Percentiles rank a stretch among this genome's conserved stretches.
Conservation (phyloP, 1,140 invertebrate genomes). For the Penaeus vannamei region DNA sequence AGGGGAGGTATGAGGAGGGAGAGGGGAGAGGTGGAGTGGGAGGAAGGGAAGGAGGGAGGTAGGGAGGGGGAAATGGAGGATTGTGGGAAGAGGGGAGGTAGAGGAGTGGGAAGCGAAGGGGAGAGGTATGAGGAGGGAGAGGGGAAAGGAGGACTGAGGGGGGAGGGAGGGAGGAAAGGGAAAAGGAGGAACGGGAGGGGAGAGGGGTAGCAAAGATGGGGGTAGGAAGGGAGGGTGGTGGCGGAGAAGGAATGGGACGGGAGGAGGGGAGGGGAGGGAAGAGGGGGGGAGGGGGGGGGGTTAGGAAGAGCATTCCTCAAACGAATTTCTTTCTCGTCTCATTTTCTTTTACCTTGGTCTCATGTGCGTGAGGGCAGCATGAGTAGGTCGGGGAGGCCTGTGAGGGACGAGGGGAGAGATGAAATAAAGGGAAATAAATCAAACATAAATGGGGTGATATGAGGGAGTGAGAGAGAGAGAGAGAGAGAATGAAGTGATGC, state of each 20-base stretch:
- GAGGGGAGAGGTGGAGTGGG: not conserved
- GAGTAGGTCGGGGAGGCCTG: constrained; percentile 32
- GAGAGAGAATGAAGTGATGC: no score
- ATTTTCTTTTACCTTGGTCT: constrained; percentile 27
- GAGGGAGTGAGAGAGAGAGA: no score
- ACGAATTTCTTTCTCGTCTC: no score
- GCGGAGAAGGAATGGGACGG: not conserved
- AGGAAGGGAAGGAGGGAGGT: not conserved
- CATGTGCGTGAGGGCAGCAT: constrained; percentile 40
- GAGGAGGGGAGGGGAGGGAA: no score
- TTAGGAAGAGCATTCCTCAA: no score
- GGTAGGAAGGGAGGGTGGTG: not conserved
- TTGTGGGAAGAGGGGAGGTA: not conserved
- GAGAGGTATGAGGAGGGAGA: not conserved
- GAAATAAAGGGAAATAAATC: not conserved
- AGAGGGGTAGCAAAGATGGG: not conserved
- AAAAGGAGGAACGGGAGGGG: not conserved
- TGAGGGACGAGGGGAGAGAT: constrained; percentile 9
- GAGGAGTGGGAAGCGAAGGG: not conserved
- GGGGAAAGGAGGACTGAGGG: no score
- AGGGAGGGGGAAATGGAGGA: not conserved
- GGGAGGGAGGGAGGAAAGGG: not conserved
- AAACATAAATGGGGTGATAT: no score
- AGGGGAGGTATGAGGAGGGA: not conserved
- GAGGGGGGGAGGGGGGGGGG: no score